Base-by-base conservation (phyloP, 2,113 vertebrate genomes). In the Hyaena hyaena region DNA sequence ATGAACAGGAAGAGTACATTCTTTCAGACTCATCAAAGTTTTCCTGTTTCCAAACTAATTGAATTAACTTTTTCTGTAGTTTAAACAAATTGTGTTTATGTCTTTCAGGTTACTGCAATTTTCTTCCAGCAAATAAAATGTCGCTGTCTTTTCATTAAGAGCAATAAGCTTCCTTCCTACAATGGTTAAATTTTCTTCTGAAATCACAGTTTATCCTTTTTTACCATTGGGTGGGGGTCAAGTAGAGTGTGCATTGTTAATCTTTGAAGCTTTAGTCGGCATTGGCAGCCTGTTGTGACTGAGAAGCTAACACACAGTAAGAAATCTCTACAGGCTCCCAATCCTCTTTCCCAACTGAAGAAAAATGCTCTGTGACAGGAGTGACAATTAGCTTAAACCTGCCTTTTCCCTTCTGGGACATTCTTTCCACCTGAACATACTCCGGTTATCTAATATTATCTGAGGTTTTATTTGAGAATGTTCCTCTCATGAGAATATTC, bases 51-150 rank as follows among this genome's bases (percentile, higher is more conserved):
- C 96, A 96, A 77, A 79, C 88, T 95, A 97, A 96, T 96, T 88
- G 90, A 82, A 50, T 98, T 96, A 96, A 97, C 97, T 97, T 87
- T 96, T 97, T 96, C 94, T 97, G 94, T 94, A 96, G 96, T 96
- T 97, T 94, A 96, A 98, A 94, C 90, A 98, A 96, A 96, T 95
- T 77, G 53, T 86, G 88, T 97, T 97, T 97, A 92, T 90, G 90
- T 88, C 87, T 90, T 96, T 95, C 84, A 93, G 82, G 88, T 96
- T 93, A 83, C 77, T 17, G 55, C 87, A 94, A 86, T 96, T 97
- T 98, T 94, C 95, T 96, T 89, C 85, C 74, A 86, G 61, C 87
- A 96, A 97, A 97, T 97, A 97, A 97, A 98, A 97, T 93, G 92
- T 7, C 84, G 66, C 28, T 82, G 84, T 90, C 96, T 97, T 97